Evolutionary conservation across 2,797 vertebrate genomes (phyloP).

Genomic region (Sebastes cheni): DNA sequence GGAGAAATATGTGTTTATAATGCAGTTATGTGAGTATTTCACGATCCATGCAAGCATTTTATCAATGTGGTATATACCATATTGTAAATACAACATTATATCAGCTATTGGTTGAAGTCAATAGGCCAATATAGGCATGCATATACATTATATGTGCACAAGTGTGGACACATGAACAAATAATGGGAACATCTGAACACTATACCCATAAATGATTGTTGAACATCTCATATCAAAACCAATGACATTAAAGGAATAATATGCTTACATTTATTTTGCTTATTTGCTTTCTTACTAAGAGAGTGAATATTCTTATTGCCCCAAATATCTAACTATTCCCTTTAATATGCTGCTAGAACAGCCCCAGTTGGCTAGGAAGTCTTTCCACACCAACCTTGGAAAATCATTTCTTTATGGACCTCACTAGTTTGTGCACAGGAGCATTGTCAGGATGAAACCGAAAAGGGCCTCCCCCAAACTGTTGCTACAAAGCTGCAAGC

Average conservation of each 20-base stretch:
- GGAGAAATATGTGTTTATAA: slow-evolving; percentile 7
- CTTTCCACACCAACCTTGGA: background rate
- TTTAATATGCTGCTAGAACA: background rate
- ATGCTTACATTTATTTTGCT: background rate
- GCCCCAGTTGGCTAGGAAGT: background rate
- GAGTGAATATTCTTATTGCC: background rate
- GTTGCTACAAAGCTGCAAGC: background rate
- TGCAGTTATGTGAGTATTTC: background rate
- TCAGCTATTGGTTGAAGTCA: background rate
- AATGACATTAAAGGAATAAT: background rate
- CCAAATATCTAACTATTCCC: background rate
- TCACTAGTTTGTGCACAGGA: background rate
- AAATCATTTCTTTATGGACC: background rate
- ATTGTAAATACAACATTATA: background rate
- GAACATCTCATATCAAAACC: background rate
- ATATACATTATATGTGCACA: background rate
- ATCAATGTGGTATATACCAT: background rate
- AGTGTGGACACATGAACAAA: background rate
- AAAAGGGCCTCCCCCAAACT: background rate
- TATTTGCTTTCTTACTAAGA: background rate
- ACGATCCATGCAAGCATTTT: background rate
- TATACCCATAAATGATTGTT: background rate
- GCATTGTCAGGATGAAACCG: background rate
- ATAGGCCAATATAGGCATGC: background rate
- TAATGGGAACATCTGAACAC: background rate